Evolutionary conservation across 2,888 invertebrate species (phyloP), one percentile per base, ranked within the genome.

Genomic region (Vandiemenella viatica): DNA sequence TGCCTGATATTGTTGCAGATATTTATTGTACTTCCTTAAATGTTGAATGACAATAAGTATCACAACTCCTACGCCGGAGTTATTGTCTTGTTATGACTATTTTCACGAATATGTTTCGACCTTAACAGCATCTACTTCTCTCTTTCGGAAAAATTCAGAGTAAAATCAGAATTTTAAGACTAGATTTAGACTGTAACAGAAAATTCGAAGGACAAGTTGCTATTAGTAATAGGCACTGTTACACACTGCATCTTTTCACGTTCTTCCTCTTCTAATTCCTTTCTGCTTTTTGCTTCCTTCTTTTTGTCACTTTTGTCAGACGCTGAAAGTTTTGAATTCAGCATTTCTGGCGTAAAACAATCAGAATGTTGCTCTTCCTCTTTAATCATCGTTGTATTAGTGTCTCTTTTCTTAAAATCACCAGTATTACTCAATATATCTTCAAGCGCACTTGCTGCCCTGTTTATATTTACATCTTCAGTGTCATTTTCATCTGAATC

Each of bases 231-330:
- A 18, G 17, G 1, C 1, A 1, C 32, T 17, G 13, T 5, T 17
- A 76, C 81, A 71, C 71, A 91, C 91, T 92, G 92, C 93, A 95
- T 93, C 66, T 89, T 90, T 63, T 93, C 90, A 52, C 93, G 70
- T 64, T 95, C 93, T 62, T 95, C 93, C 64, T 93, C 91, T 65
- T 95, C 91, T 8, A 90, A 63, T 66, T 91, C 90, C 53, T 79
- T 83, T 67, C 83, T 84, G 59, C 77, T 80, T 66, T 61, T 65
- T 50, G 50, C 53, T 50, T 79, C 82, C 46, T 74, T 75, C 60
- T 82, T 84, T 60, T 79, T 79, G 60, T 77, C 78, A 51, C 73
- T 50, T 20, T 48, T 50, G 26, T 19, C 22, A 7, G 42, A 42
- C 21, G 19, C 21, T 8, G 42, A 5, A 13, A 20, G 38, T n/a